These are phyloP conservation scores for Tetraneura akinire DNA, from an alignment of 1,140 invertebrate species.

Conservation along the genomic window DNA sequence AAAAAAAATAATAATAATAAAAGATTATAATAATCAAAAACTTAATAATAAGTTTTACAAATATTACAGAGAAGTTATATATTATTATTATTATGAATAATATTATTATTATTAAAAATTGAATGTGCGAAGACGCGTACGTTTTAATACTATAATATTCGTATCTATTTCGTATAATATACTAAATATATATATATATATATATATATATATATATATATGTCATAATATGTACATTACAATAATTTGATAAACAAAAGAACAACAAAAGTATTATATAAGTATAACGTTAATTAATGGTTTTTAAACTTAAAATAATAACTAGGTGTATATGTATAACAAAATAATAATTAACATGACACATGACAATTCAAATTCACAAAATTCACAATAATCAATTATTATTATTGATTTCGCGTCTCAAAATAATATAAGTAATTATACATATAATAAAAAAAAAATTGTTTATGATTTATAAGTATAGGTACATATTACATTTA, in stretches of 20 bases:
- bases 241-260: background rate
- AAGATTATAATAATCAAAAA: conserved; percentile 13
- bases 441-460: too few species aligned
- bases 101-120: background rate
- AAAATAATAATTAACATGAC: conserved; percentile 30
- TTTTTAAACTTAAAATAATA: conserved; percentile 38
- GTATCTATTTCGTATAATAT: too few species aligned
- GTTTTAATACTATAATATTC: too few species aligned
- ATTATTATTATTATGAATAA: background rate
- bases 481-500: too few species aligned
- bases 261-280: conserved; percentile 5
- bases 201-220: too few species aligned
- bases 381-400: too few species aligned
- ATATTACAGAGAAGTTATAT: background rate
- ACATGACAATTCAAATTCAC: conserved; percentile 22
- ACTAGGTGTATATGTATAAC: background rate
- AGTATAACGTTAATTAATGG: conserved; percentile 19
- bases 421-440: too few species aligned
- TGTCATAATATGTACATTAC: too few species aligned
- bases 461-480: too few species aligned
- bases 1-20: background rate
- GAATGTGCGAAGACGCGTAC: background rate
- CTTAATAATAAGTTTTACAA: conserved; percentile 3
- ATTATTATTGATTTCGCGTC: too few species aligned
- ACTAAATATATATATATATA: too few species aligned